These are phyloP conservation scores for Drosophila mayaguana DNA, from an alignment of 2,888 invertebrate genomes.

Conservation along the genomic window DNA sequence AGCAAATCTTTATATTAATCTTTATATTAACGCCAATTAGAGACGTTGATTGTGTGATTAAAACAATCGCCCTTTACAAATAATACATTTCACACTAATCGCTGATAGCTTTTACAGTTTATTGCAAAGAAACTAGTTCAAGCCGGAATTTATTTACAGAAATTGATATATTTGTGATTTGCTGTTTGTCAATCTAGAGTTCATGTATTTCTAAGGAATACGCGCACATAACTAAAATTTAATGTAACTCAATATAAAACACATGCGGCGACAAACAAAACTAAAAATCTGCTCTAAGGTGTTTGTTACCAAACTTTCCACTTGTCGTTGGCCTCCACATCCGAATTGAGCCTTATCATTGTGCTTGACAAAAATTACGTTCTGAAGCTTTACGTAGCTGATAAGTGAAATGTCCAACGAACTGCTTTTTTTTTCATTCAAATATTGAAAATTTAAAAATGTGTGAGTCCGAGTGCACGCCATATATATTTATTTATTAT, in stretches of 20 bases:
- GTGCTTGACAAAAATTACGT: conserved; percentile 34
- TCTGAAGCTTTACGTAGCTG: conserved; percentile 28
- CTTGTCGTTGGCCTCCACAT: conserved; percentile 21
- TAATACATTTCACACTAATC: conserved; percentile 15
- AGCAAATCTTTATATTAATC: neutral
- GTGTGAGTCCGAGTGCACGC: conserved; percentile 27
- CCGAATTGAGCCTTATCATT: conserved; percentile 35
- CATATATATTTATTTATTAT: neutral
- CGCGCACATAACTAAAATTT: neutral
- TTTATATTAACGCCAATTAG: conserved; percentile 1
- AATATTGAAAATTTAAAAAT: conserved; percentile 52
- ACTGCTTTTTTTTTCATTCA: conserved; percentile 21
- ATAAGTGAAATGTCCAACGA: conserved; percentile 36
- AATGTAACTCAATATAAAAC: conserved; percentile 1
- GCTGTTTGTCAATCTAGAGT: neutral
- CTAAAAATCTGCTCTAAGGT: neutral
- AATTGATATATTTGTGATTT: neutral
- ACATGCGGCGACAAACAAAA: neutral
- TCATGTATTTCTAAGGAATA: conserved; percentile 4
- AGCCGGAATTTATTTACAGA: conserved; percentile 9
- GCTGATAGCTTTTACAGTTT: conserved; percentile 12
- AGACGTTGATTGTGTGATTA: conserved; percentile 2
- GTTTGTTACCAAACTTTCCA: conserved; percentile 21
- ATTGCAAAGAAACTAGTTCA: conserved; percentile 27
- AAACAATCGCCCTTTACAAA: conserved; percentile 1